Evolutionary conservation across 2,888 invertebrate species (phyloP).

Genomic region (Xanthia icteritia): DNA sequence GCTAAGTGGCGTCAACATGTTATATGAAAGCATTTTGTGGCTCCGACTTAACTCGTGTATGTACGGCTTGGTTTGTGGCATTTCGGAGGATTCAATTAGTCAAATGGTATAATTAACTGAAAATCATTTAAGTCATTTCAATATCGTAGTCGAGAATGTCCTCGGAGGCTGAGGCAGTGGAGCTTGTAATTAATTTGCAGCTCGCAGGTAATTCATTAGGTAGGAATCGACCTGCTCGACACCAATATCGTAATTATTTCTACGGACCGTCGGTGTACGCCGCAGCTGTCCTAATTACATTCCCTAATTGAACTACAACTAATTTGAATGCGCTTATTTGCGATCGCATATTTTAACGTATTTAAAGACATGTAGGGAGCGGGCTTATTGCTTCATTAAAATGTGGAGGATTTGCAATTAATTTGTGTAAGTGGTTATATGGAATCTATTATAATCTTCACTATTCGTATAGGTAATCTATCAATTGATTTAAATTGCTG

Average conservation of each 20-base stretch:
- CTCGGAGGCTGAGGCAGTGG: constrained; percentile 67
- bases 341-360: constrained; percentile 47
- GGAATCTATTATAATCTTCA: not conserved
- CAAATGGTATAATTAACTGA: constrained; percentile 67
- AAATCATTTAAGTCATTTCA: constrained; percentile 64
- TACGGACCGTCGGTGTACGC: constrained; percentile 50
- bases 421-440: constrained; percentile 17
- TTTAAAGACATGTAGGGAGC: constrained; percentile 30
- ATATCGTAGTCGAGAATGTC: constrained; percentile 64
- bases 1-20: constrained; percentile 31
- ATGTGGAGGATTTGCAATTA: constrained; percentile 19
- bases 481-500: not conserved
- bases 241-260: constrained; percentile 75
- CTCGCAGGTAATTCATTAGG: constrained; percentile 79
- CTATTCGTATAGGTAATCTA: not conserved
- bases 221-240: constrained; percentile 71
- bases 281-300: constrained; percentile 79
- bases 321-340: constrained; percentile 70
- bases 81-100: constrained; percentile 53
- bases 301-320: constrained; percentile 78
- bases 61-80: not conserved
- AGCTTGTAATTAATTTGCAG: constrained; percentile 80
- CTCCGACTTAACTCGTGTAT: constrained; percentile 15
- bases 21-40: constrained; percentile 20
- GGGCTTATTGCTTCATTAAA: constrained; percentile 31